Evolutionary conservation across 2,113 vertebrate genomes (phyloP).

Genomic region (Eurystomus gularis): DNA sequence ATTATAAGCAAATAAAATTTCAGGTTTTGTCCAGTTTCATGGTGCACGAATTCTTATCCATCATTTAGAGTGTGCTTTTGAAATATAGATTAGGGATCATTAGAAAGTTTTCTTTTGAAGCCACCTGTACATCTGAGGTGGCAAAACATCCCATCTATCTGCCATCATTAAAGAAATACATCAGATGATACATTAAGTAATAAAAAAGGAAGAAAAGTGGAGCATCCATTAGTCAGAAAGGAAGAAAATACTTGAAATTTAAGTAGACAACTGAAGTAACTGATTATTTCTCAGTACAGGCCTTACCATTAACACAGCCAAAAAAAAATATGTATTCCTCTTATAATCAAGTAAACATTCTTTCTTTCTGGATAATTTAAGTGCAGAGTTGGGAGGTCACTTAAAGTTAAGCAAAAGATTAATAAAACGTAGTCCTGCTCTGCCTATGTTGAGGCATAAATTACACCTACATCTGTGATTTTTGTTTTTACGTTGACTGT

Average conservation of each 20-base stretch:
- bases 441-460: neutral
- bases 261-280: neutral
- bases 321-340: neutral
- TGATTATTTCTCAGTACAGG: neutral
- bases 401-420: neutral
- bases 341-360: neutral
- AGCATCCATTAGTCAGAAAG: neutral
- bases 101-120: neutral
- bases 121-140: neutral
- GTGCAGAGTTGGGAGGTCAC: neutral
- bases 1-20: neutral
- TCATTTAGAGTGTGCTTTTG: neutral
- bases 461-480: neutral
- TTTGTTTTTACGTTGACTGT: neutral
- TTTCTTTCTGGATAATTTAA: slow-evolving; percentile 7
- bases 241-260: neutral
- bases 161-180: neutral
- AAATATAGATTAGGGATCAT: neutral
- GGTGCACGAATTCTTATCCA: neutral
- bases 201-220: neutral
- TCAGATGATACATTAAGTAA: neutral
- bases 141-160: neutral
- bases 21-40: neutral
- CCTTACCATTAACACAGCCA: neutral
- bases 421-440: neutral